These are phyloP conservation scores for Danio kyathit DNA, from an alignment of 2,797 vertebrate species.

Conservation along the genomic window DNA sequence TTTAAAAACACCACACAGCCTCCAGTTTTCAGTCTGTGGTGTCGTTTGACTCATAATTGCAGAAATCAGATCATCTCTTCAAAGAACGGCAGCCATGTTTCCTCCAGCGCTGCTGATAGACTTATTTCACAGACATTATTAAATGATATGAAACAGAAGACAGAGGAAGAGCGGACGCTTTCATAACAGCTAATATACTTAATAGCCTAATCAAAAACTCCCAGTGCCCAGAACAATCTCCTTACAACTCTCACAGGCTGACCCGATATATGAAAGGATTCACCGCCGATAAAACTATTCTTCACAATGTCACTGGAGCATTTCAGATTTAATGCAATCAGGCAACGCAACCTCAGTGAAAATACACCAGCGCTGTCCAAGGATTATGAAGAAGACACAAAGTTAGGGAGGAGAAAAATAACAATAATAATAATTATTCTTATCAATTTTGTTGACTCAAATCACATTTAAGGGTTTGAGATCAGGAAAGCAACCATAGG, in stretches of 20 bases:
- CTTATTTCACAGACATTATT: constrained; percentile 29
- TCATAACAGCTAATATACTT: constrained; percentile 50
- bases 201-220: constrained; percentile 47
- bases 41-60: constrained; percentile 21
- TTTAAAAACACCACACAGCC: neutral
- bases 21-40: neutral
- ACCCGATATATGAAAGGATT: neutral
- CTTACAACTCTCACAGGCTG: constrained; percentile 20
- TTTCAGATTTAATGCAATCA: constrained; percentile 4
- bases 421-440: too few relatives aligned
- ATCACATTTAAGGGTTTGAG: too few relatives aligned
- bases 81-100: neutral
- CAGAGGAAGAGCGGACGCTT: constrained; percentile 2
- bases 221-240: constrained; percentile 35
- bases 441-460: too few relatives aligned
- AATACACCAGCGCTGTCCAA: neutral
- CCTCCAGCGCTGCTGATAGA: constrained; percentile 11
- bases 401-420: too few relatives aligned
- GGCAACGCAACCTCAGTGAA: neutral
- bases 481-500: too few relatives aligned
- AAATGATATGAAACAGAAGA: constrained; percentile 39
- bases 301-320: constrained; percentile 1
- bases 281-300: constrained; percentile 9
- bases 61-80: constrained; percentile 22
- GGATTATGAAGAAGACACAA: too few relatives aligned